These are phyloP conservation scores for Elaphurus davidianus DNA, from an alignment of 2,113 vertebrate genomes.

Conservation along the genomic window DNA sequence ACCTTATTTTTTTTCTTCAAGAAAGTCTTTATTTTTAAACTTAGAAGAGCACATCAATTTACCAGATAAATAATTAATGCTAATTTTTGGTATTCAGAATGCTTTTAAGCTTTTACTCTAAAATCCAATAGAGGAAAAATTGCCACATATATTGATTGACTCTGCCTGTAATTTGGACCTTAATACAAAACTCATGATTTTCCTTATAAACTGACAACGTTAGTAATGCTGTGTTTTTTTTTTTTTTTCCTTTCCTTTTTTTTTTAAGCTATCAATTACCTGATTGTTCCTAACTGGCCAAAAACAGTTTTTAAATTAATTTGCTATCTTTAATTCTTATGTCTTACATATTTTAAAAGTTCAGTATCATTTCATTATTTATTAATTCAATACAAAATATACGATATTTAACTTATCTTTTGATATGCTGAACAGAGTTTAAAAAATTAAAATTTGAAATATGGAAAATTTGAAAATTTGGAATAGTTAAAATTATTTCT, in stretches of 20 bases:
- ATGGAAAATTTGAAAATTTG: not conserved
- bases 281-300: not conserved
- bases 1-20: not conserved
- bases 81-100: not conserved
- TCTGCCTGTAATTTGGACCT: not conserved
- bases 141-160: not conserved
- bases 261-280: not conserved
- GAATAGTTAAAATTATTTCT: not conserved
- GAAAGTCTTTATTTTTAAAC: not conserved
- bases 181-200: not conserved
- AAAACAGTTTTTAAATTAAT: not conserved
- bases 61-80: not conserved
- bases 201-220: not conserved
- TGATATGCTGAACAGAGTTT: not conserved
- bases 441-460: not conserved
- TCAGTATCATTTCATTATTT: not conserved
- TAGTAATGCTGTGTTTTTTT: not conserved
- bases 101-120: not conserved
- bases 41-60: not conserved
- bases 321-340: not conserved
- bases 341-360: not conserved
- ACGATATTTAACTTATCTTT: not conserved
- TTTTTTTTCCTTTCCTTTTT: not conserved
- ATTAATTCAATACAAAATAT: not conserved
- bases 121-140: not conserved